phyloP scores from a whole-genome alignment of 23 tunicate genomes.

The Trididemnum nubilum region DNA sequence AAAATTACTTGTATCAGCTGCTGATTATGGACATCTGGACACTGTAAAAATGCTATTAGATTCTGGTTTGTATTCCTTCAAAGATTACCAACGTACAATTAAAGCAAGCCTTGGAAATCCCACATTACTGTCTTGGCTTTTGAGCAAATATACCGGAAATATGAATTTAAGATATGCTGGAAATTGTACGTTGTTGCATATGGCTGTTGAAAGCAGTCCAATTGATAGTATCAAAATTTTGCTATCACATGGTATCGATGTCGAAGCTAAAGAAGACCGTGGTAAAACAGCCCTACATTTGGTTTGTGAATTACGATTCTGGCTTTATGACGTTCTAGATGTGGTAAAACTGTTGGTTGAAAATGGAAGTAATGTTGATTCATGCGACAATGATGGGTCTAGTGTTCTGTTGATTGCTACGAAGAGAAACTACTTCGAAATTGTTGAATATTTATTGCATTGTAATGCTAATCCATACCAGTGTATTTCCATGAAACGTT shows the following conservation, averaged over 20 bases:
- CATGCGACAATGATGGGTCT: conserved; percentile 38
- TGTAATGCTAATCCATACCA: conserved; percentile 43
- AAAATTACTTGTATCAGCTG: conserved; percentile 44
- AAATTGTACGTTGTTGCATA: conserved; percentile 16
- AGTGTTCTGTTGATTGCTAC: conserved; percentile 56
- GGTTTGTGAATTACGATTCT: background rate
- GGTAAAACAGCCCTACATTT: conserved; percentile 40
- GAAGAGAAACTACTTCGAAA: conserved; percentile 1
- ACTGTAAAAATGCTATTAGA: conserved; percentile 34
- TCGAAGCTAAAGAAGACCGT: conserved; percentile 33
- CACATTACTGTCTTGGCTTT: background rate
- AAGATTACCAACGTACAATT: background rate
- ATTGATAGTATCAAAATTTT: conserved; percentile 25
- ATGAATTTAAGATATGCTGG: background rate
- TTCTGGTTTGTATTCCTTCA: background rate
- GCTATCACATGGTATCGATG: conserved; percentile 1
- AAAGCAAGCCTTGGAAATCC: conserved; percentile 14
- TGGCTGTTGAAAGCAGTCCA: conserved; percentile 22
- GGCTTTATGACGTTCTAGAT: background rate
- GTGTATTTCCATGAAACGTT: background rate
- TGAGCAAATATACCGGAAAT: conserved; percentile 3
- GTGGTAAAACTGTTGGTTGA: conserved; percentile 22
- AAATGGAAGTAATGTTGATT: conserved; percentile 43
- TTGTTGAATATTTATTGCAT: conserved; percentile 10
- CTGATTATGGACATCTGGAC: conserved; percentile 32